Conservation (phyloP, 2,113 vertebrate genomes). For the Asarcornis scutulata region DNA sequence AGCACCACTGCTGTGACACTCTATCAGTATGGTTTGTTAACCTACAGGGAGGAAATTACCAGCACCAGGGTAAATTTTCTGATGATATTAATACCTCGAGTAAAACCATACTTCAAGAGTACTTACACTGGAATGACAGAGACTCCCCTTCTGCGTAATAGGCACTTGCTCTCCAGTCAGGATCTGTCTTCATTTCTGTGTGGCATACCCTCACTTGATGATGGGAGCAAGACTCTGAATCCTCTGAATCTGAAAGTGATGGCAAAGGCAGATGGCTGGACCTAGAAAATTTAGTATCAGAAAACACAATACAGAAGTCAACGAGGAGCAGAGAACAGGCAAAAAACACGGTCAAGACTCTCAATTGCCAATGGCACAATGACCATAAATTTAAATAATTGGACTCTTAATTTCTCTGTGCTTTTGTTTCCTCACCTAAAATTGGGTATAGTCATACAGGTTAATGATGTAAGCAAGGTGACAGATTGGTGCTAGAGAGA, state of each 20-base stretch:
- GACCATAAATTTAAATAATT: background rate
- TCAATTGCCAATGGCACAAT: background rate
- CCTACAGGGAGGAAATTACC: background rate
- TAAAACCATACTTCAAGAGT: background rate
- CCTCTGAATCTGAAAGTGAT: background rate
- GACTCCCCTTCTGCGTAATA: background rate
- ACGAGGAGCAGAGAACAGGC: background rate
- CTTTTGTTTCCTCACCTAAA: background rate
- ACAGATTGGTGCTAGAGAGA: background rate
- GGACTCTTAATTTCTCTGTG: background rate
- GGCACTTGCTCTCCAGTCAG: background rate
- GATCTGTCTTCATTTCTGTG: background rate
- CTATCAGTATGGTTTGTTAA: background rate
- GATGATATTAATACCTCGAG: background rate
- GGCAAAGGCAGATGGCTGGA: background rate
- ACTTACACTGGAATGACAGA: background rate
- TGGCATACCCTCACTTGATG: background rate
- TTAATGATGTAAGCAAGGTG: background rate
- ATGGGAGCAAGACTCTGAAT: background rate
- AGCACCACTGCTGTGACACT: background rate
- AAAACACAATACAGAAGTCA: background rate
- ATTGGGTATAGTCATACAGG: background rate
- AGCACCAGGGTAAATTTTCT: background rate
- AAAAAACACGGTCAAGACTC: background rate
- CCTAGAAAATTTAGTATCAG: background rate